Evolutionary conservation across 2,888 invertebrate genomes (phyloP).

Genomic region (Dinocampus coccinellae): DNA sequence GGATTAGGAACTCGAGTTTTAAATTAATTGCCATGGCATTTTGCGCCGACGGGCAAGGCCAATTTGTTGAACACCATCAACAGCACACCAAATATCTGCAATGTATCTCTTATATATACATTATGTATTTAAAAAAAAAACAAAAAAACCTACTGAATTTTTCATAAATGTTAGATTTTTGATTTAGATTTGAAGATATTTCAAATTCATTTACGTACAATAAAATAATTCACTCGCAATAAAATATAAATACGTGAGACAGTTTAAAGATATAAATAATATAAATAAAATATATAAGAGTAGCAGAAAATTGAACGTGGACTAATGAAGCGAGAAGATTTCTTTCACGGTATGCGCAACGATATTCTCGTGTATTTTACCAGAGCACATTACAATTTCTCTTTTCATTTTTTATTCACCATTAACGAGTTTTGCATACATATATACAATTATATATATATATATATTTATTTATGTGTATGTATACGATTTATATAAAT

Average conservation of each 20-base stretch:
- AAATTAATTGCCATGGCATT: slow-evolving; percentile 62
- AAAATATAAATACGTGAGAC: background rate
- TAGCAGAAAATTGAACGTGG: too few species aligned
- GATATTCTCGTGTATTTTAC: background rate
- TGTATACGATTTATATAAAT: background rate
- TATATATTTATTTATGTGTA: background rate
- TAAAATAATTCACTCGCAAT: too few species aligned
- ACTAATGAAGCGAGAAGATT: slow-evolving; percentile 64
- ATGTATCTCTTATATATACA: too few species aligned
- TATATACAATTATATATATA: slow-evolving; percentile 10
- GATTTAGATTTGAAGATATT: too few species aligned
- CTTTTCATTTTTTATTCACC: too few species aligned
- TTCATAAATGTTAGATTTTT: too few species aligned
- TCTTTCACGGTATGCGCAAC: slow-evolving; percentile 42
- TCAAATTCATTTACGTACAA: too few species aligned
- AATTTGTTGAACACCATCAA: slow-evolving; percentile 47
- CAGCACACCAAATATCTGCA: slow-evolving; percentile 5
- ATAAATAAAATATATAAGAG: slow-evolving; percentile 12
- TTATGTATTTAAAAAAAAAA: too few species aligned
- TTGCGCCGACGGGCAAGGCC: slow-evolving; percentile 38
- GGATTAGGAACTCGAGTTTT: slow-evolving; percentile 44
- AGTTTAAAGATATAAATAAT: slow-evolving; percentile 2
- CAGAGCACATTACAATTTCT: slow-evolving; percentile 14
- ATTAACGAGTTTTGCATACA: slow-evolving; percentile 10
- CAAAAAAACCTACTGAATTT: too few species aligned